Evolutionary conservation across 53 echinoderm and acorn worm species (phyloP).

Genomic region (Arbacia lixula): DNA sequence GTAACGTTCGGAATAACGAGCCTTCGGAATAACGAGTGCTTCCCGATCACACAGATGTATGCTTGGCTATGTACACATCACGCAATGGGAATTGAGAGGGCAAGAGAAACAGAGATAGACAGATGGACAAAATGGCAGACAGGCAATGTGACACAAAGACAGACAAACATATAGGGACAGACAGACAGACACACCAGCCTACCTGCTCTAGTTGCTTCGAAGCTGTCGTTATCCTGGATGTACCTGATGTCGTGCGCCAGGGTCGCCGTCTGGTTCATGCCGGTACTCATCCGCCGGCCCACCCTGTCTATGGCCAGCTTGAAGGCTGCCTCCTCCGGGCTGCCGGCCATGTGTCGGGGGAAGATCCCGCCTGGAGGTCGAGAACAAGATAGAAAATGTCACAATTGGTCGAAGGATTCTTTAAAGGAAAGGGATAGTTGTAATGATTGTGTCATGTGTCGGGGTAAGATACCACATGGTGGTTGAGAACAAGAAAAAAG

Average conservation of each 20-base stretch:
- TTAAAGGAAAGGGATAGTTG: not conserved
- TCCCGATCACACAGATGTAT: too few species aligned
- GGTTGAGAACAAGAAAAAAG: too few species aligned
- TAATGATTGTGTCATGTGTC: not conserved
- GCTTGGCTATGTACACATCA: too few species aligned
- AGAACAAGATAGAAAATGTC: not conserved
- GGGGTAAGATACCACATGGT: too few species aligned
- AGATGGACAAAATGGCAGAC: not conserved
- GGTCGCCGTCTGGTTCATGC: constrained; percentile 1
- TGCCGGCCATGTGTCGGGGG: constrained; percentile 31
- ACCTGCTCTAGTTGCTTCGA: constrained; percentile 76
- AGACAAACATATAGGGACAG: not conserved
- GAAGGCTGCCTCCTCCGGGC: constrained; percentile 66
- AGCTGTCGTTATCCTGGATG: constrained; percentile 63
- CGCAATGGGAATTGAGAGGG: too few species aligned
- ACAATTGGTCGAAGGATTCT: not conserved
- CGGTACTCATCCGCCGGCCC: constrained; percentile 18
- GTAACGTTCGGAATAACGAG: too few species aligned
- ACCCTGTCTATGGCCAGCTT: constrained; percentile 63
- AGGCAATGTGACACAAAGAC: not conserved
- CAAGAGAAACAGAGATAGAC: too few species aligned
- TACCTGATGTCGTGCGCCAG: constrained; percentile 44
- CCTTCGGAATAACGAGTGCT: too few species aligned
- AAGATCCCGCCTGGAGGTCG: constrained; percentile 75
- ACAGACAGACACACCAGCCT: not conserved